Conservation (phyloP, 2,797 vertebrate species). For the Sciurus vulgaris region DNA sequence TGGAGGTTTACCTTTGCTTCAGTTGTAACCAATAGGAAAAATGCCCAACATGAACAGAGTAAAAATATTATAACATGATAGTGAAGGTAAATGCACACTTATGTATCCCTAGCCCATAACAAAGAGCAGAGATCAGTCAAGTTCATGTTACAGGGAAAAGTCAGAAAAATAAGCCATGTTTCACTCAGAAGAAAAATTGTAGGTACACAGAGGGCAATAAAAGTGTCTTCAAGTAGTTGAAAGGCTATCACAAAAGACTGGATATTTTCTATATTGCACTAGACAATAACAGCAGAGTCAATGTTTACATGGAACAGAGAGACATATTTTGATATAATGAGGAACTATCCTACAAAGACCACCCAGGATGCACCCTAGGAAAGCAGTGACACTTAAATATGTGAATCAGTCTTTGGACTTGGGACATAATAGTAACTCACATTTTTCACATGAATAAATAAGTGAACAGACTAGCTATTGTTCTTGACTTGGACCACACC, state of each 20-base stretch:
- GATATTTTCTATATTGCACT: neutral
- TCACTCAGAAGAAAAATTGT: conserved; percentile 43
- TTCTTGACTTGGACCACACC: neutral
- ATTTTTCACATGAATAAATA: neutral
- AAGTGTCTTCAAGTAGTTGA: conserved; percentile 26
- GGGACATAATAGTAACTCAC: neutral
- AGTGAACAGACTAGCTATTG: neutral
- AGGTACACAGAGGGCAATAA: conserved; percentile 27
- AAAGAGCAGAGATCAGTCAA: conserved; percentile 50
- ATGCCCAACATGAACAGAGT: neutral
- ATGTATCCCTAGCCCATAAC: neutral
- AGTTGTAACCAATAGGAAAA: conserved; percentile 61
- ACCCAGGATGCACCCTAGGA: neutral
- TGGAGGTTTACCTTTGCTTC: neutral
- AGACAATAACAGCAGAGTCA: conserved; percentile 20
- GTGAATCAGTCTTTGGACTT: neutral
- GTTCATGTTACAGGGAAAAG: neutral
- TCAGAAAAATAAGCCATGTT: neutral
- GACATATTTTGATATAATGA: conserved; percentile 21
- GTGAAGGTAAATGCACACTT: conserved; percentile 1
- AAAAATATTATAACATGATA: conserved; percentile 23
- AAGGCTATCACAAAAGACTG: conserved; percentile 47
- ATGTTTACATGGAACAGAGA: conserved; percentile 11
- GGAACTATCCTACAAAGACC: conserved; percentile 27
- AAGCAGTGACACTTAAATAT: neutral